Evolutionary conservation across 2,888 invertebrate genomes (phyloP).

Genomic region (Teinopalpus imperialis): DNA sequence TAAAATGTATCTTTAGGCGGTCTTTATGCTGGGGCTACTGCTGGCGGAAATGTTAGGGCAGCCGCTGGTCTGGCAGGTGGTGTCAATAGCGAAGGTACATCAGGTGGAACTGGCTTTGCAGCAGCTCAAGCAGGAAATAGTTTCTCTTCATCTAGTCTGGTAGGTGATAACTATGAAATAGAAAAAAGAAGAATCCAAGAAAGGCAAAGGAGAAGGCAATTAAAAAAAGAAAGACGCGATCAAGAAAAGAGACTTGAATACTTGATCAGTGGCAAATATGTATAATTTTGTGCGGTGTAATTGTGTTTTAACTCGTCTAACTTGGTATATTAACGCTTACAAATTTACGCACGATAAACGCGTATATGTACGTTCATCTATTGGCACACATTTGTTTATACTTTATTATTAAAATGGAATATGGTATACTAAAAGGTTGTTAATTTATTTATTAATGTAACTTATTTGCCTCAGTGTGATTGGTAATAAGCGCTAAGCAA

Average conservation of each 20-base stretch:
- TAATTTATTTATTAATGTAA: constrained; percentile 3
- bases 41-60: constrained; percentile 78
- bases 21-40: constrained; percentile 82
- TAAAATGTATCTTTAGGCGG: constrained; percentile 55
- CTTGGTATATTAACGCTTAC: constrained; percentile 8
- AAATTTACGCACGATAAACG: constrained; percentile 3
- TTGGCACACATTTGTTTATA: background rate
- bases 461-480: background rate
- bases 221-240: constrained; percentile 23
- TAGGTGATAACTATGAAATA: constrained; percentile 52
- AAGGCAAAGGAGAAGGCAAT: constrained; percentile 41
- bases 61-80: constrained; percentile 77
- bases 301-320: background rate
- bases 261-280: background rate
- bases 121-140: constrained; percentile 61
- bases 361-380: no score
- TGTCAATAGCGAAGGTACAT: constrained; percentile 53
- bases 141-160: constrained; percentile 56
- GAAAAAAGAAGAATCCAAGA: constrained; percentile 51
- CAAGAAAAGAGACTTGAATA: constrained; percentile 16
- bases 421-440: constrained; percentile 2
- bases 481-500: constrained; percentile 2
- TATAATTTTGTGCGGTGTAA: background rate
- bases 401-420: background rate
- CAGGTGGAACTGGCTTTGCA: constrained; percentile 65